Evolutionary conservation across 2,113 vertebrate species (phyloP).

Genomic region (Tupaia tana): DNA sequence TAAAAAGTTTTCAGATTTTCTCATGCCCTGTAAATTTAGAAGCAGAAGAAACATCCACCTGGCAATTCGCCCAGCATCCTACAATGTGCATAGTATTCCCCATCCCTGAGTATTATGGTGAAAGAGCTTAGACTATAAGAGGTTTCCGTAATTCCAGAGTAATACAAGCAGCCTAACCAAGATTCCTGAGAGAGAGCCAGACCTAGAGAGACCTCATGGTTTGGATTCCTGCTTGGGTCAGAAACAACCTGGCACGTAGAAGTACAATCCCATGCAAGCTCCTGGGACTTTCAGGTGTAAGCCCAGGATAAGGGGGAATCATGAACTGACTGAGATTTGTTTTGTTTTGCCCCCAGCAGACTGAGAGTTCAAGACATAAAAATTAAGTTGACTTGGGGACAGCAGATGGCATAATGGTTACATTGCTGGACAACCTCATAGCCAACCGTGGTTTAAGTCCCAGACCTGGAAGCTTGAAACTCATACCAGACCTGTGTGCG

Average conservation of each 20-base stretch:
- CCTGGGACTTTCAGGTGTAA: neutral
- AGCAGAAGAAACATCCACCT: neutral
- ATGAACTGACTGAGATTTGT: neutral
- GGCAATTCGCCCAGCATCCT: neutral
- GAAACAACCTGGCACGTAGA: neutral
- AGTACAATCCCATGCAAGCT: neutral
- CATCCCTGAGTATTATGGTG: neutral
- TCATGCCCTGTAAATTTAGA: neutral
- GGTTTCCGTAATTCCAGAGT: neutral
- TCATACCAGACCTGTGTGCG: too few relatives aligned
- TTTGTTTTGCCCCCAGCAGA: neutral
- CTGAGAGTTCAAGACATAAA: neutral
- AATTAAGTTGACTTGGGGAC: neutral
- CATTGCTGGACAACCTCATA: too few relatives aligned
- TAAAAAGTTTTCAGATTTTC: neutral
- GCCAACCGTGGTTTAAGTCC: too few relatives aligned
- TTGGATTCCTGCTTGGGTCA: neutral
- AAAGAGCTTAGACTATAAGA: neutral
- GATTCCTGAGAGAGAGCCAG: neutral
- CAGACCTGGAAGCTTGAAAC: too few relatives aligned
- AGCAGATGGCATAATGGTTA: too few relatives aligned
- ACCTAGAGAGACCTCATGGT: neutral
- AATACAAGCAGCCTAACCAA: neutral
- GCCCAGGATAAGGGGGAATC: neutral
- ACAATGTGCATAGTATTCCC: neutral